Percentiles rank a stretch among this genome's conserved stretches.
Conservation (phyloP, 2,113 vertebrate species). For the Ramphastos sulfuratus region DNA sequence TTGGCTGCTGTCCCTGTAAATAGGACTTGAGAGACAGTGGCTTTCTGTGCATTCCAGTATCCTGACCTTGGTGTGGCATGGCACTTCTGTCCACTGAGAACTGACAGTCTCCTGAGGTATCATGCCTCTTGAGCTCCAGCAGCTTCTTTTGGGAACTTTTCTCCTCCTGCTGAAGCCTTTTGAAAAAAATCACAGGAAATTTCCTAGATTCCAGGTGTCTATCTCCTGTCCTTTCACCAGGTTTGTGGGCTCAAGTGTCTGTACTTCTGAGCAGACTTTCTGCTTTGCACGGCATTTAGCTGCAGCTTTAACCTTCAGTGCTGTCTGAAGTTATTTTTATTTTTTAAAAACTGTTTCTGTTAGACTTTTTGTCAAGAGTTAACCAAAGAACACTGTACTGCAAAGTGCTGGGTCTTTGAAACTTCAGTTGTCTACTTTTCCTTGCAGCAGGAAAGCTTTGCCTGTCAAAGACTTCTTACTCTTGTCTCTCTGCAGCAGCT, state of each 20-base stretch:
- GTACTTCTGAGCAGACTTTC: background rate
- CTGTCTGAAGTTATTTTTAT: background rate
- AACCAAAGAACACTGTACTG: background rate
- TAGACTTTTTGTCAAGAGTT: background rate
- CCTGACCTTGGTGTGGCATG: background rate
- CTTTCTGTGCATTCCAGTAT: background rate
- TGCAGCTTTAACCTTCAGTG: background rate
- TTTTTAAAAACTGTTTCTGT: background rate
- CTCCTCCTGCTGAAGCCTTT: background rate
- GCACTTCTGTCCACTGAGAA: background rate
- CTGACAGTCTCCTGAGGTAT: background rate
- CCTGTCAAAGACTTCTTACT: background rate
- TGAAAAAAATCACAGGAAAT: background rate
- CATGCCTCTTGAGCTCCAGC: background rate
- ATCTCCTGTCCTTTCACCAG: background rate
- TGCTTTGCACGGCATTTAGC: background rate
- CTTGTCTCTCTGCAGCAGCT: background rate
- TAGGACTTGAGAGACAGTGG: background rate
- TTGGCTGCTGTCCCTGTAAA: background rate
- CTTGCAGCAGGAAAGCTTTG: background rate
- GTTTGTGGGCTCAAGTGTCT: background rate
- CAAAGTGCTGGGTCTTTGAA: background rate
- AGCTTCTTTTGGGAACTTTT: background rate
- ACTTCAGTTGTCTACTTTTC: background rate
- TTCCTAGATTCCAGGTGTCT: background rate